Evolutionary conservation across 2,113 vertebrate species (phyloP).

Genomic region (Columba janthina): DNA sequence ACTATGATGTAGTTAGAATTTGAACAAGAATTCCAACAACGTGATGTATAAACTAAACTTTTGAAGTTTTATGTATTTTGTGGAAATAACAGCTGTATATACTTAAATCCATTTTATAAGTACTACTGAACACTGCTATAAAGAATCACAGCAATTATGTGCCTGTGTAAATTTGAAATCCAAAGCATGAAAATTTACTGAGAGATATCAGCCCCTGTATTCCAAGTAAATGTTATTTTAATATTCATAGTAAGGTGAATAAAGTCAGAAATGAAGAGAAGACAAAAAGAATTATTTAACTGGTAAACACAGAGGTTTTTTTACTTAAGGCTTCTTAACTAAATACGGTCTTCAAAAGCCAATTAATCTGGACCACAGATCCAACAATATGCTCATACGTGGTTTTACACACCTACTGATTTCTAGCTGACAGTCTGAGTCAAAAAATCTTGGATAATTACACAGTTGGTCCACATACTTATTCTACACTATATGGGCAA

Average conservation of each 20-base stretch:
- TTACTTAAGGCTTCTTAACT: not conserved
- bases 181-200: not conserved
- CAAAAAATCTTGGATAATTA: not conserved
- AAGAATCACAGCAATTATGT: not conserved
- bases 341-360: not conserved
- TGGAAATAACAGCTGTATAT: not conserved
- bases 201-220: not conserved
- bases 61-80: not conserved
- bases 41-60: not conserved
- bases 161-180: not conserved
- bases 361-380: not conserved
- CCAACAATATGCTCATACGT: not conserved
- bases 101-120: not conserved
- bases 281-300: not conserved
- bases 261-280: not conserved
- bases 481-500: not conserved
- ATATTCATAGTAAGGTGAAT: not conserved
- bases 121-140: not conserved
- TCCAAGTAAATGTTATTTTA: not conserved
- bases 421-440: not conserved
- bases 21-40: not conserved
- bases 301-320: not conserved
- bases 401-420: not conserved
- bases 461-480: not conserved
- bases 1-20: not conserved